phyloP scores from a whole-genome alignment of 2,888 invertebrate genomes.

The Clanis bilineata region DNA sequence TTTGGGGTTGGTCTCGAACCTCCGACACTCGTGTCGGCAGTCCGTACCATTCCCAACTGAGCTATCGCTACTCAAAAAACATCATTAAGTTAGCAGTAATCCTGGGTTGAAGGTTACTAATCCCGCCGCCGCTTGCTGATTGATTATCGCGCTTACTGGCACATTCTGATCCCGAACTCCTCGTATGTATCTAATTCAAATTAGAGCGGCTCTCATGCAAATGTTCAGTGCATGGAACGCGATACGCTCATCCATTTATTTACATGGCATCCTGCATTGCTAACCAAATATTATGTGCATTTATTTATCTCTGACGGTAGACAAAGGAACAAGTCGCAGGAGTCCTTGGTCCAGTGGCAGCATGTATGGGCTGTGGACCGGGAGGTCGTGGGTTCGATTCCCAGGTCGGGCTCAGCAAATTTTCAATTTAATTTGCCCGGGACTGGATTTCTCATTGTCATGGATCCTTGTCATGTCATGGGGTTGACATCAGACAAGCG shows the following conservation, averaged over 20 bases:
- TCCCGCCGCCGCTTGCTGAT: constrained; percentile 34
- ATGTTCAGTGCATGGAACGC: constrained; percentile 51
- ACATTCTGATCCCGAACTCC: constrained; percentile 27
- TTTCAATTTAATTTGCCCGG: too few relatives aligned
- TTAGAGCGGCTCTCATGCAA: constrained; percentile 67
- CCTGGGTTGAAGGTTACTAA: constrained; percentile 27
- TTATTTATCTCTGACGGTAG: constrained; percentile 54
- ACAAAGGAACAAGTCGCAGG: too few relatives aligned
- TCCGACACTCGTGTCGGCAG: too few relatives aligned
- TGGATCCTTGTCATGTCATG: too few relatives aligned
- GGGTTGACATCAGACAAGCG: too few relatives aligned
- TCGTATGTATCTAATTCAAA: constrained; percentile 49
- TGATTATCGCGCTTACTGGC: constrained; percentile 41
- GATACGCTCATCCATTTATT: constrained; percentile 49
- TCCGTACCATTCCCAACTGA: too few relatives aligned
- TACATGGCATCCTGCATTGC: constrained; percentile 53
- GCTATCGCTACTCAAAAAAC: constrained; percentile 40
- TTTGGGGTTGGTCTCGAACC: too few relatives aligned
- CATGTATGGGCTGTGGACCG: too few relatives aligned
- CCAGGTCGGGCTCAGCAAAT: too few relatives aligned
- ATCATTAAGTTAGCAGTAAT: constrained; percentile 31
- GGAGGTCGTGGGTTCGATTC: too few relatives aligned
- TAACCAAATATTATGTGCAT: constrained; percentile 78
- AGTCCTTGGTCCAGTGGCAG: too few relatives aligned
- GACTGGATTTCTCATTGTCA: too few relatives aligned